A percentile compares a stretch with the other conserved stretches of the same genome.
These are phyloP conservation scores for Echiichthys vipera DNA, from an alignment of 2,797 vertebrate genomes.

Conservation along the genomic window DNA sequence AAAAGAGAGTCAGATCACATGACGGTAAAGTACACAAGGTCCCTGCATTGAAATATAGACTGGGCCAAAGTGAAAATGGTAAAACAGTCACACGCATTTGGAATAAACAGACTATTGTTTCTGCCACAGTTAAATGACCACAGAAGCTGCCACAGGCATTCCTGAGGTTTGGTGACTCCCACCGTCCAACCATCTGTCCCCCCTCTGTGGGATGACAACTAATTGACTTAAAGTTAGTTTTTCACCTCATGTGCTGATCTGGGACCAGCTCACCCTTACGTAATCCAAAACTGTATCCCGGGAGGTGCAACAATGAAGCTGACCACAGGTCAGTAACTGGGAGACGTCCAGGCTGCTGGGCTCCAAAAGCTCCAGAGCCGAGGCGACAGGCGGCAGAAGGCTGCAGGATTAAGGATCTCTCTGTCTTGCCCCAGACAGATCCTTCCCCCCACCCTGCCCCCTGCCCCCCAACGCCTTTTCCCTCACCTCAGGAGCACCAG, in stretches of 20 bases:
- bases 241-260: slow-evolving; percentile 49
- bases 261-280: slow-evolving; percentile 46
- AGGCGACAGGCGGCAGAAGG: slow-evolving; percentile 70
- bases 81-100: slow-evolving; percentile 47
- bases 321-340: slow-evolving; percentile 46
- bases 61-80: slow-evolving; percentile 27
- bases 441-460: not conserved
- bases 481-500: slow-evolving; percentile 29
- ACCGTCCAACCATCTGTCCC: slow-evolving; percentile 55
- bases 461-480: not conserved
- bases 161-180: slow-evolving; percentile 58
- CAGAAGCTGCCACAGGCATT: slow-evolving; percentile 53
- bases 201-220: slow-evolving; percentile 29
- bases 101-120: slow-evolving; percentile 65
- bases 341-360: slow-evolving; percentile 7
- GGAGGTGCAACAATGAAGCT: slow-evolving; percentile 33
- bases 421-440: slow-evolving; percentile 64
- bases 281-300: slow-evolving; percentile 20
- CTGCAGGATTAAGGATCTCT: slow-evolving; percentile 73
- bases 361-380: slow-evolving; percentile 13
- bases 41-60: slow-evolving; percentile 7
- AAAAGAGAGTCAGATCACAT: slow-evolving; percentile 12
- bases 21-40: slow-evolving; percentile 7
- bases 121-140: slow-evolving; percentile 55
- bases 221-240: slow-evolving; percentile 60